phyloP scores from a whole-genome alignment of 2,113 vertebrate species.

The Melanocharis versteri region DNA sequence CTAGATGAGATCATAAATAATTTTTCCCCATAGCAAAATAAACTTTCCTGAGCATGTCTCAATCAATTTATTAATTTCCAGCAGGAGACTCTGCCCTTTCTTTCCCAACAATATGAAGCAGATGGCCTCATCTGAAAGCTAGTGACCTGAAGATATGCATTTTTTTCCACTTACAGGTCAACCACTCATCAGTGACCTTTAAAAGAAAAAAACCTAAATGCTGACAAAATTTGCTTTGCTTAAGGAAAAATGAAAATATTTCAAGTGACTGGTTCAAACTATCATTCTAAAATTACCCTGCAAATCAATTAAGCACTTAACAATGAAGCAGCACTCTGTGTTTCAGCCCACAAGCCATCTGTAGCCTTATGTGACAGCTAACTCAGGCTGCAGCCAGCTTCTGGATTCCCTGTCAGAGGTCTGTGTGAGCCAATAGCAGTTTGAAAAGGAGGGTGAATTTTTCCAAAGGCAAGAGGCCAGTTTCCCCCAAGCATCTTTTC shows the following conservation, averaged over 20 bases:
- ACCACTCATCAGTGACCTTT: not conserved
- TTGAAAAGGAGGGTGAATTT: not conserved
- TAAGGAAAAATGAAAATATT: not conserved
- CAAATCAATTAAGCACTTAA: not conserved
- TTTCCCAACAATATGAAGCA: slow-evolving; percentile 13
- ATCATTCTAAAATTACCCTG: not conserved
- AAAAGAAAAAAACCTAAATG: not conserved
- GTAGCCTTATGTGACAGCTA: not conserved
- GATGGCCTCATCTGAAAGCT: slow-evolving; percentile 29
- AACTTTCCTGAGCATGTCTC: not conserved
- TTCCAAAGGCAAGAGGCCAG: not conserved
- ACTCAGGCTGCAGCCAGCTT: not conserved
- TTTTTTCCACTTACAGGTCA: slow-evolving; percentile 19
- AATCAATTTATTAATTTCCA: slow-evolving; percentile 24
- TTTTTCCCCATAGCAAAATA: not conserved
- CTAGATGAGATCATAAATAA: not conserved
- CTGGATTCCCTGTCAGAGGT: not conserved
- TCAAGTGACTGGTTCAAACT: not conserved
- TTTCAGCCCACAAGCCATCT: slow-evolving; percentile 27
- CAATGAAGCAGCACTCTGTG: not conserved
- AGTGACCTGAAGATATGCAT: not conserved
- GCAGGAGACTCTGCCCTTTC: not conserved
- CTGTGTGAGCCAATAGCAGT: not conserved
- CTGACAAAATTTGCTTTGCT: not conserved
- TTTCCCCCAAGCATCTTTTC: not conserved